A percentile compares a stretch with the other conserved stretches of the same genome.
phyloP scores from a whole-genome alignment of 2,113 vertebrate genomes.

The Larimichthys polyactis region DNA sequence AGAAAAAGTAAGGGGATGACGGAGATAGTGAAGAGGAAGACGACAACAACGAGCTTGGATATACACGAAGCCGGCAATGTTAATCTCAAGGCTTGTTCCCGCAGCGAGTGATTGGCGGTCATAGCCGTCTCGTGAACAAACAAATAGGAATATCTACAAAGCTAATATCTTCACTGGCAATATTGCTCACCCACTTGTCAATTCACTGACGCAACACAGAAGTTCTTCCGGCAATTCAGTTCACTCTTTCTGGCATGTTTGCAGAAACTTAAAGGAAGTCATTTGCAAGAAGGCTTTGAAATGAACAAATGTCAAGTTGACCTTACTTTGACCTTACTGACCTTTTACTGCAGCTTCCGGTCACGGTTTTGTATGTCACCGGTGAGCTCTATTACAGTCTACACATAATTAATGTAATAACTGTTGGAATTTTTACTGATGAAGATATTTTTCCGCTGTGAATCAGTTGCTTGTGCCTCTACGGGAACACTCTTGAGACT shows the following conservation, averaged over 20 bases:
- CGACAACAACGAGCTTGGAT: constrained; percentile 36
- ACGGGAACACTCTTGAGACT: constrained; percentile 7
- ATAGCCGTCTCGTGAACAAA: constrained; percentile 47
- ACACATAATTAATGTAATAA: background rate
- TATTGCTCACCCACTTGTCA: constrained; percentile 44
- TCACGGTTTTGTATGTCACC: background rate
- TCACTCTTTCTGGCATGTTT: constrained; percentile 33
- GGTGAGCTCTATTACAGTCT: background rate
- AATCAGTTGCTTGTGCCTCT: background rate
- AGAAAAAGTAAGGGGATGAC: constrained; percentile 1
- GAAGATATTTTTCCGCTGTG: background rate
- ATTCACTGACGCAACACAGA: constrained; percentile 62
- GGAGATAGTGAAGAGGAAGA: constrained; percentile 29
- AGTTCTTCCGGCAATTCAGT: constrained; percentile 34
- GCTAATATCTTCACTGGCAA: constrained; percentile 58
- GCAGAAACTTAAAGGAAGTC: constrained; percentile 13
- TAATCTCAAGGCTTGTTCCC: constrained; percentile 54
- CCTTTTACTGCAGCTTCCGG: constrained; percentile 3
- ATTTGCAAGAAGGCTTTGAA: constrained; percentile 31
- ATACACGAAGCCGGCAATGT: constrained; percentile 45
- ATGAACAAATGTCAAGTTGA: background rate
- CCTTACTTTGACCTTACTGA: too few relatives aligned
- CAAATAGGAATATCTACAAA: constrained; percentile 52
- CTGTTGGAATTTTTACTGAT: background rate
- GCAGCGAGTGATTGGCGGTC: constrained; percentile 49